Evolutionary conservation across 2,888 invertebrate genomes (phyloP).

Genomic region (Pollenia labialis): DNA sequence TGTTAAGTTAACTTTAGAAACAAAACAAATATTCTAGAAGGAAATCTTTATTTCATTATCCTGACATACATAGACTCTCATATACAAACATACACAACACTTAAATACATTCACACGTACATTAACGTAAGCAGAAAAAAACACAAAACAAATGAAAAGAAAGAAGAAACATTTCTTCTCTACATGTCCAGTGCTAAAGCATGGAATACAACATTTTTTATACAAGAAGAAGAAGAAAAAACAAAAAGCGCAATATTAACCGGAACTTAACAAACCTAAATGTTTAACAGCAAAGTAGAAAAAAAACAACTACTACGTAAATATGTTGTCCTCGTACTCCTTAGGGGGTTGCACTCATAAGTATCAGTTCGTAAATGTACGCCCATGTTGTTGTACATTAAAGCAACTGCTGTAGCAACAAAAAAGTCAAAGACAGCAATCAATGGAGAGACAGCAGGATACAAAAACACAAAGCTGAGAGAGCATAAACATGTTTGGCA

Average conservation of each 20-base stretch:
- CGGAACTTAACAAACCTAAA: slow-evolving; percentile 63
- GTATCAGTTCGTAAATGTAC: slow-evolving; percentile 2
- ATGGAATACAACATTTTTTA: slow-evolving; percentile 31
- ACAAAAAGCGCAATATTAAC: slow-evolving; percentile 63
- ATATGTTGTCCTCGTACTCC: slow-evolving; percentile 17
- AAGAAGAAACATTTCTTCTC: slow-evolving; percentile 12
- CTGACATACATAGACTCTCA: slow-evolving; percentile 47
- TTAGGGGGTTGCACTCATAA: slow-evolving; percentile 32
- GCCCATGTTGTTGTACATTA: slow-evolving; percentile 38
- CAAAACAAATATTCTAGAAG: slow-evolving; percentile 46
- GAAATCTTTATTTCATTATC: slow-evolving; percentile 70
- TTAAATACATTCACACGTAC: not conserved
- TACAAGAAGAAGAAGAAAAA: not conserved
- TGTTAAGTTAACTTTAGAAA: slow-evolving; percentile 38
- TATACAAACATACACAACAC: not conserved
- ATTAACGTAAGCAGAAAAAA: slow-evolving; percentile 30
- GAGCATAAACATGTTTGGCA: slow-evolving; percentile 57
- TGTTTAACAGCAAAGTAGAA: slow-evolving; percentile 17
- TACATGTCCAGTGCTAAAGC: slow-evolving; percentile 54
- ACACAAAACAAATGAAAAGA: slow-evolving; percentile 3
- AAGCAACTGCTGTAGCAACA: slow-evolving; percentile 5
- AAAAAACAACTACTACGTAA: slow-evolving; percentile 29
- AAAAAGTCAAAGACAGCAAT: not conserved
- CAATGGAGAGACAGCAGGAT: slow-evolving; percentile 53
- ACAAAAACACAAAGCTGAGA: slow-evolving; percentile 57